Evolutionary conservation across 2,888 invertebrate genomes (phyloP).

Genomic region (Neoaliturus tenellus): DNA sequence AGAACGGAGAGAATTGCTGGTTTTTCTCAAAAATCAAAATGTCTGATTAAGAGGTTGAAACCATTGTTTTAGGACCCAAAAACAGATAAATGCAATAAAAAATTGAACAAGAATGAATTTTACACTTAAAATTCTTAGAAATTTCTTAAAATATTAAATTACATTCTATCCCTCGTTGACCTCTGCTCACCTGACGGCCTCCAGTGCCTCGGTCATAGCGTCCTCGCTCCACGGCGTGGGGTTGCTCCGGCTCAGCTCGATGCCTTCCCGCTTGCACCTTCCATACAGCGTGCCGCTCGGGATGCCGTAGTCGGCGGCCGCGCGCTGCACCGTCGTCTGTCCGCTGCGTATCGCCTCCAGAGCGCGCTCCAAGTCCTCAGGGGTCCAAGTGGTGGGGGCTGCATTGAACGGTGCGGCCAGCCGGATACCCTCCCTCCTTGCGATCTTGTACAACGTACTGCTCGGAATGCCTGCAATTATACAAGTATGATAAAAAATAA

Average conservation of each 20-base stretch:
- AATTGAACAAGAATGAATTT: too few species aligned
- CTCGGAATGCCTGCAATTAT: conserved; percentile 85
- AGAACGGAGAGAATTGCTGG: too few species aligned
- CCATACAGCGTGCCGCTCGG: conserved; percentile 94
- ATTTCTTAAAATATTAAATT: too few species aligned
- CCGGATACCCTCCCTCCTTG: conserved; percentile 91
- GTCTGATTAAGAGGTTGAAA: too few species aligned
- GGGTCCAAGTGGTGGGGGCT: conserved; percentile 92
- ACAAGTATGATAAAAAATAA: too few species aligned
- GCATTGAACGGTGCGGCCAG: conserved; percentile 94
- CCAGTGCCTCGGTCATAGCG: conserved; percentile 93
- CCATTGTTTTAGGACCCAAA: too few species aligned
- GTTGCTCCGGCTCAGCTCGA: conserved; percentile 90
- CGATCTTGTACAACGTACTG: conserved; percentile 94
- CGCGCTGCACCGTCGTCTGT: conserved; percentile 85
- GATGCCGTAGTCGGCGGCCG: conserved; percentile 90
- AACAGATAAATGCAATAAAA: too few species aligned
- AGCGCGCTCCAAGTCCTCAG: conserved; percentile 88
- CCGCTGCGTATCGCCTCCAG: conserved; percentile 85
- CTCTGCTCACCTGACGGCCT: conserved; percentile 84
- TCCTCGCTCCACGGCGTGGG: conserved; percentile 97
- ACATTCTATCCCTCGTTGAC: too few species aligned
- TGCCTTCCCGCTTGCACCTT: conserved; percentile 92
- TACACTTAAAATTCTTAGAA: too few species aligned
- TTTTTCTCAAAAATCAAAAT: too few species aligned